phyloP scores from a whole-genome alignment of 2,888 invertebrate species.

The Cheilosia scutellata region DNA sequence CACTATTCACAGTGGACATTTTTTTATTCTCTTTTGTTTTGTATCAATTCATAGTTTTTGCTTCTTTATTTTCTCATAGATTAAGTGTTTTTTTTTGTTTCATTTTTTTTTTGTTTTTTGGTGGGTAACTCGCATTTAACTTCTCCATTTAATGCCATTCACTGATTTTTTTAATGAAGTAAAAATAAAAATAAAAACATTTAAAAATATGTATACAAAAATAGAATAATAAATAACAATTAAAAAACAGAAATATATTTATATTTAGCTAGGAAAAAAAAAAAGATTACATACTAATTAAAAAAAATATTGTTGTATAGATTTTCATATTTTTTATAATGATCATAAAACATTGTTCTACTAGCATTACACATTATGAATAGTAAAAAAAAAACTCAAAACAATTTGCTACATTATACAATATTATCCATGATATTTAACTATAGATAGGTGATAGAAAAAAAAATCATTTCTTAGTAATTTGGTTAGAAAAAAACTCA shows the following conservation, averaged over 20 bases:
- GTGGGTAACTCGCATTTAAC: slow-evolving; percentile 77
- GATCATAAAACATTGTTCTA: slow-evolving; percentile 55
- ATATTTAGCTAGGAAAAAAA: slow-evolving; percentile 48
- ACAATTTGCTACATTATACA: slow-evolving; percentile 57
- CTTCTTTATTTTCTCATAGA: slow-evolving; percentile 68
- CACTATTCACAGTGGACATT: slow-evolving; percentile 75
- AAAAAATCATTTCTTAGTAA: slow-evolving; percentile 35
- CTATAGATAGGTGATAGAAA: slow-evolving; percentile 50
- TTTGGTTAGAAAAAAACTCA: slow-evolving; percentile 57
- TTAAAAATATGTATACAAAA: slow-evolving; percentile 50
- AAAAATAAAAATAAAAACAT: slow-evolving; percentile 34
- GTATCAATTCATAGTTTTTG: slow-evolving; percentile 61
- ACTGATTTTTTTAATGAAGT: slow-evolving; percentile 60
- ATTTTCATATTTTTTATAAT: slow-evolving; percentile 26
- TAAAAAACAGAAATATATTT: slow-evolving; percentile 23
- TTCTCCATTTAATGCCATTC: slow-evolving; percentile 76
- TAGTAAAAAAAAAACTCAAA: slow-evolving; percentile 41
- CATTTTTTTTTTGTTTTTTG: slow-evolving; percentile 72
- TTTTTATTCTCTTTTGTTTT: slow-evolving; percentile 42
- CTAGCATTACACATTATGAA: slow-evolving; percentile 25
- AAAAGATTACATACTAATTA: slow-evolving; percentile 10
- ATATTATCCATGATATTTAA: slow-evolving; percentile 47
- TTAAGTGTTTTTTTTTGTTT: slow-evolving; percentile 69
- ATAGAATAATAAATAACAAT: slow-evolving; percentile 63
- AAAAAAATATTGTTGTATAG: slow-evolving; percentile 43